Percentiles rank a stretch among this genome's conserved stretches.
Evolutionary conservation across 2,113 vertebrate species (phyloP).

Genomic region (Sylvilagus bachmani): DNA sequence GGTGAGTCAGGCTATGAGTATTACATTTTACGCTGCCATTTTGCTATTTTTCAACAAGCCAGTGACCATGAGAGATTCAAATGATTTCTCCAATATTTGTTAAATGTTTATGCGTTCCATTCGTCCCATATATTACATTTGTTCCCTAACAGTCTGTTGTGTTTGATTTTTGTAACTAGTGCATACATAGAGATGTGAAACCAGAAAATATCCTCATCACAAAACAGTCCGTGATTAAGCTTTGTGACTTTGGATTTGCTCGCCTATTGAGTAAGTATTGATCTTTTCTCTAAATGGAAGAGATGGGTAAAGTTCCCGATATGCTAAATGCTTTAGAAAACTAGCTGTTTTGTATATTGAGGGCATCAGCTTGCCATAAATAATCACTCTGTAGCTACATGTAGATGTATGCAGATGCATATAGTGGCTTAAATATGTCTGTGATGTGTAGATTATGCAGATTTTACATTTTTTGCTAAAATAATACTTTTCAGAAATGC

Average conservation of each 20-base stretch:
- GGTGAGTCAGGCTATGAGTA: background rate
- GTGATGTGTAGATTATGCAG: background rate
- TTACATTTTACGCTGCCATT: slow-evolving; percentile 33
- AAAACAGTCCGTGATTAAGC: slow-evolving; percentile 96
- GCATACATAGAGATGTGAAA: slow-evolving; percentile 98
- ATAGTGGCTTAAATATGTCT: slow-evolving; percentile 6
- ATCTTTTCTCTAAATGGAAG: slow-evolving; percentile 19
- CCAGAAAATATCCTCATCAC: slow-evolving; percentile 98
- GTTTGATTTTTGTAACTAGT: slow-evolving; percentile 87
- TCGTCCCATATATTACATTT: background rate
- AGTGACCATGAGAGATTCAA: background rate
- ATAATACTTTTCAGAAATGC: slow-evolving; percentile 30
- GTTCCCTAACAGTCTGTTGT: slow-evolving; percentile 55
- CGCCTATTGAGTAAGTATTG: slow-evolving; percentile 95
- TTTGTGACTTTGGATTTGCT: slow-evolving; percentile 98
- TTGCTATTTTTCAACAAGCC: background rate
- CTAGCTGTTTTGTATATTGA: background rate
- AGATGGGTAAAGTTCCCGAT: background rate
- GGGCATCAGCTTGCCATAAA: background rate
- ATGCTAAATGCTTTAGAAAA: background rate
- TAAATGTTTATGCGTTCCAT: slow-evolving; percentile 24
- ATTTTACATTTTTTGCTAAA: background rate
- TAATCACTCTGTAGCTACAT: background rate
- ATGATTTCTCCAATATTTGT: background rate
- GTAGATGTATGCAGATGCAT: slow-evolving; percentile 43